phyloP scores from a whole-genome alignment of 2,797 vertebrate species.

The Vultur gryphus region DNA sequence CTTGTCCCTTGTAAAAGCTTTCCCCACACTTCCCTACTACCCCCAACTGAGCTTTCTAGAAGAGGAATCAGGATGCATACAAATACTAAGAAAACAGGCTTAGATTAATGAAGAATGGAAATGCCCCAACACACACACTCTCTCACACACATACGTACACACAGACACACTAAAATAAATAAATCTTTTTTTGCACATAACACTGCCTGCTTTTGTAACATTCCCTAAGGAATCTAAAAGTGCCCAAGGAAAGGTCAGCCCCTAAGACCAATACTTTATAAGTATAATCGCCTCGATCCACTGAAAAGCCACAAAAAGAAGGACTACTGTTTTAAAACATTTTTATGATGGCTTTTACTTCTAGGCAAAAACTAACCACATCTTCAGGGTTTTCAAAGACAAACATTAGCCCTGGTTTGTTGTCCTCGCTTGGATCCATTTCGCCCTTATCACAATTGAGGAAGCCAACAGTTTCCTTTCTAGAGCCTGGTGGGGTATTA shows the following conservation, averaged over 20 bases:
- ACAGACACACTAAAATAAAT: conserved; percentile 51
- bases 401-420: conserved; percentile 22
- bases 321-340: neutral
- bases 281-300: neutral
- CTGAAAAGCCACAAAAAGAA: neutral
- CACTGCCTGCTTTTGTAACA: neutral
- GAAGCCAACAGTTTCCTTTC: conserved; percentile 63
- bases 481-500: conserved; percentile 37
- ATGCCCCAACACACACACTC: conserved; percentile 35
- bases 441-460: conserved; percentile 51
- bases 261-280: neutral
- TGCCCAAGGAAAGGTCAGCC: neutral
- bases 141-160: neutral
- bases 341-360: neutral
- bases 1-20: conserved; percentile 1
- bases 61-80: conserved; percentile 37
- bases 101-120: conserved; percentile 54
- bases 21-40: neutral
- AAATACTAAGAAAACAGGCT: conserved; percentile 57
- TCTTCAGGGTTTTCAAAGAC: conserved; percentile 16
- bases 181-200: neutral
- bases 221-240: neutral
- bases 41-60: conserved; percentile 42
- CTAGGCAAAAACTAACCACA: conserved; percentile 3
- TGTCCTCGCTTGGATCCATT: conserved; percentile 46